These are phyloP conservation scores for Pseudorhombus dupliciocellatus DNA, from an alignment of 2,113 vertebrate species.

Conservation along the genomic window DNA sequence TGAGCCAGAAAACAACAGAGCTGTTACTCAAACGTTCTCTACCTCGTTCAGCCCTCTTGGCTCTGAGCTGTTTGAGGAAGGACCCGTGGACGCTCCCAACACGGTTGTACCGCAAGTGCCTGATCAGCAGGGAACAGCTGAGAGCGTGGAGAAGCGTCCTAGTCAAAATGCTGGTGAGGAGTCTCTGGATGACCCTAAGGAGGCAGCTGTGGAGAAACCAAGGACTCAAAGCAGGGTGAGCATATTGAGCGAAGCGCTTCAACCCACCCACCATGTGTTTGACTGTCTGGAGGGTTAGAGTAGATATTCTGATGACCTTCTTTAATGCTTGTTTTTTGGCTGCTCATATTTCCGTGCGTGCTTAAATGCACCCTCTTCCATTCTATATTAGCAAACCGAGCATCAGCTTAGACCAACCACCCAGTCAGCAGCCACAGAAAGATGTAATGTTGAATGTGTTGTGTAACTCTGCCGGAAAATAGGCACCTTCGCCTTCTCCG, in stretches of 20 bases:
- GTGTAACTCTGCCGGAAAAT: slow-evolving; percentile 17
- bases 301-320: neutral
- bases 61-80: slow-evolving; percentile 32
- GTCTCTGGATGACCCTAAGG: neutral
- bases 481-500: neutral
- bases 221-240: slow-evolving; percentile 38
- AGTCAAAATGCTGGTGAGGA: neutral
- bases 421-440: slow-evolving; percentile 37
- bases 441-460: slow-evolving; percentile 42
- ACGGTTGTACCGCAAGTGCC: slow-evolving; percentile 9
- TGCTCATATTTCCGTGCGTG: neutral
- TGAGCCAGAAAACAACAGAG: neutral
- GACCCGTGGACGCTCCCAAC: neutral
- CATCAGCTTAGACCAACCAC: neutral
- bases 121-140: neutral
- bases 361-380: neutral
- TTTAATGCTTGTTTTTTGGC: neutral
- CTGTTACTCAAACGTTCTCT: neutral
- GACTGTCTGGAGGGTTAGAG: neutral
- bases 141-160: neutral
- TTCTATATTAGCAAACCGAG: neutral
- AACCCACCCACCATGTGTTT: too few relatives aligned
- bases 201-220: slow-evolving; percentile 8
- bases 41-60: slow-evolving; percentile 1
- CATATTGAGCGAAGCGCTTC: neutral